Evolutionary conservation across 2,797 vertebrate genomes (phyloP).

Genomic region (Pristis pectinata): DNA sequence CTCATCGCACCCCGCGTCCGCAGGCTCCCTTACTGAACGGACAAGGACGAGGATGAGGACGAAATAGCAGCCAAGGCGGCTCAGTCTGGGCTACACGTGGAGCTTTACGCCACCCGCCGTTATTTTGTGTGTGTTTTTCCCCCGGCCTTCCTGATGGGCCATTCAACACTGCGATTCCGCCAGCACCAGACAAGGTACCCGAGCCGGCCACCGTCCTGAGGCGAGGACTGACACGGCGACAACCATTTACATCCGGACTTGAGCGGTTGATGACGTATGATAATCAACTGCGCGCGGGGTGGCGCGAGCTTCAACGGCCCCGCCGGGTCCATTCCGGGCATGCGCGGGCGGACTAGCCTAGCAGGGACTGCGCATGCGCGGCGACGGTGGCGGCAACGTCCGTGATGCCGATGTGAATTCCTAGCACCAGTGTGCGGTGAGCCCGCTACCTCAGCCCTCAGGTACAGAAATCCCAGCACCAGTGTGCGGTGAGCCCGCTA

Average conservation of each 20-base stretch:
- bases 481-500: too few relatives aligned
- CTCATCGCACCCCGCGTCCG: constrained; percentile 31
- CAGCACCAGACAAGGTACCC: not conserved
- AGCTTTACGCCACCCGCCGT: not conserved
- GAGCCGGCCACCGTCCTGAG: not conserved
- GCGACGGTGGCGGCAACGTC: too few relatives aligned
- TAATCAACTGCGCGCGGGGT: not conserved
- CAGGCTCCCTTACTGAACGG: not conserved
- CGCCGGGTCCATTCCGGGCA: too few relatives aligned
- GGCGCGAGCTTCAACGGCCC: too few relatives aligned
- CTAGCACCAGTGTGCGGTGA: too few relatives aligned
- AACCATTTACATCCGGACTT: not conserved
- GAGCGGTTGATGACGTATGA: not conserved
- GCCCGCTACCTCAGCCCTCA: too few relatives aligned
- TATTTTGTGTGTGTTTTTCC: not conserved
- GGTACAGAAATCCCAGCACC: too few relatives aligned
- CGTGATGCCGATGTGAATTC: too few relatives aligned
- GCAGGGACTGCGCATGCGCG: too few relatives aligned
- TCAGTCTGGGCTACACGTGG: not conserved
- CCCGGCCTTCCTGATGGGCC: not conserved
- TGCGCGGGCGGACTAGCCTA: too few relatives aligned
- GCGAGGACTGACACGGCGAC: not conserved
- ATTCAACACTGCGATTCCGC: not conserved
- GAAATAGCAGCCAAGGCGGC: not conserved
- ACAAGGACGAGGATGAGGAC: not conserved